Conservation (phyloP, 2,888 invertebrate genomes). For the Deroplatys truncata region DNA sequence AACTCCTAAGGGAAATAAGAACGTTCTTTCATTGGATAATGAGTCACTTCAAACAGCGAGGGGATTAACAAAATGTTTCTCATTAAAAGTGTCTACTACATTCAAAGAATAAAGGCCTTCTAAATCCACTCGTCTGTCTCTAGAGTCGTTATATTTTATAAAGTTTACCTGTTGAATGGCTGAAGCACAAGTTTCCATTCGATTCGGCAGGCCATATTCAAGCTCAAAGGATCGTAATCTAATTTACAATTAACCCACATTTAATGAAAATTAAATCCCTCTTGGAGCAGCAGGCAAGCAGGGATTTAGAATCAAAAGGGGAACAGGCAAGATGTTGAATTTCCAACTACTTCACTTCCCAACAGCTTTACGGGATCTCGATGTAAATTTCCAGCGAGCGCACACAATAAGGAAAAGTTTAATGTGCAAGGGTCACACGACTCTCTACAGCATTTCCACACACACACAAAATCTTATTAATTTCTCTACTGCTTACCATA, state of each 20-base stretch:
- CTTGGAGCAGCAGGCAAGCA: background rate
- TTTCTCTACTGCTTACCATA: too few relatives aligned
- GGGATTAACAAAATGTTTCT: background rate
- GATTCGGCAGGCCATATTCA: background rate
- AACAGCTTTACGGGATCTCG: background rate
- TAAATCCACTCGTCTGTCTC: too few relatives aligned
- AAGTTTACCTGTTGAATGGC: background rate
- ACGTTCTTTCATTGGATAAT: background rate
- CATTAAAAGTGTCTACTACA: background rate
- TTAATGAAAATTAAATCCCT: background rate
- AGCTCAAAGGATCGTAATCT: background rate
- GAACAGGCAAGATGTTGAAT: background rate
- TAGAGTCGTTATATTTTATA: too few relatives aligned
- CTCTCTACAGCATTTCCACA: too few relatives aligned
- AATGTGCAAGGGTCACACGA: too few relatives aligned
- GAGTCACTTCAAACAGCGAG: background rate
- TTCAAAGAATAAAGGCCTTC: background rate
- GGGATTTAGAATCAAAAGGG: background rate
- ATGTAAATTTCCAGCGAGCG: too few relatives aligned
- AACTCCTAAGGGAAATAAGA: background rate
- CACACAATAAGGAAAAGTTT: too few relatives aligned
- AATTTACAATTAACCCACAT: background rate
- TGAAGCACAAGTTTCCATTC: background rate
- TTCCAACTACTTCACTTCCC: background rate
- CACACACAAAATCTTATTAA: too few relatives aligned